Percentiles rank a stretch among this genome's conserved stretches.
Evolutionary conservation across 2,797 vertebrate species (phyloP).

Genomic region (Phalloptychus januarius): DNA sequence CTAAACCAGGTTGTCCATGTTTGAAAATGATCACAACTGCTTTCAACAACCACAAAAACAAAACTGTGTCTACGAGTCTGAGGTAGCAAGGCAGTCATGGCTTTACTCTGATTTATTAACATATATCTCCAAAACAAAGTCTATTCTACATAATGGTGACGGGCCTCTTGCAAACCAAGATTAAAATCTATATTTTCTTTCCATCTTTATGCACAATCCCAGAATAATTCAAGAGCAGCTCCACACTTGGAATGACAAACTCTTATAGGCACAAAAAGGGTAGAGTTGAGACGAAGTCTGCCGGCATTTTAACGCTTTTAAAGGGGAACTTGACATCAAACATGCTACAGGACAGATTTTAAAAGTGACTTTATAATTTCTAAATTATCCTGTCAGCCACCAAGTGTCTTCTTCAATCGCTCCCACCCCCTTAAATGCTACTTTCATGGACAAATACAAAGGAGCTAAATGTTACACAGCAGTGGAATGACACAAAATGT

Average conservation of each 20-base stretch:
- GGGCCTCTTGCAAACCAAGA: slow-evolving; percentile 57
- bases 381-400: slow-evolving; percentile 33
- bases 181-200: slow-evolving; percentile 64
- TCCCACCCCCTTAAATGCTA: slow-evolving; percentile 44
- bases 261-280: slow-evolving; percentile 80
- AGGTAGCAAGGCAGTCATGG: slow-evolving; percentile 99
- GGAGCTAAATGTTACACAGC: slow-evolving; percentile 68
- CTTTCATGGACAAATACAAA: slow-evolving; percentile 64
- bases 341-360: slow-evolving; percentile 62
- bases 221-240: slow-evolving; percentile 48
- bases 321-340: slow-evolving; percentile 71
- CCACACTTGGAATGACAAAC: slow-evolving; percentile 78
- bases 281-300: slow-evolving; percentile 60
- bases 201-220: slow-evolving; percentile 69
- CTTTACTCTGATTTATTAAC: slow-evolving; percentile 92
- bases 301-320: slow-evolving; percentile 64
- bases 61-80: slow-evolving; percentile 87
- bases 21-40: slow-evolving; percentile 59
- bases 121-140: slow-evolving; percentile 62
- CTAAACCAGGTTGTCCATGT: slow-evolving; percentile 63
- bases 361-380: slow-evolving; percentile 30
- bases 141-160: slow-evolving; percentile 67
- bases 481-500: slow-evolving; percentile 82
- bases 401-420: slow-evolving; percentile 10
- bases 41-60: slow-evolving; percentile 77